Conservation (phyloP, 2,113 vertebrate species). For the Murina feae region DNA sequence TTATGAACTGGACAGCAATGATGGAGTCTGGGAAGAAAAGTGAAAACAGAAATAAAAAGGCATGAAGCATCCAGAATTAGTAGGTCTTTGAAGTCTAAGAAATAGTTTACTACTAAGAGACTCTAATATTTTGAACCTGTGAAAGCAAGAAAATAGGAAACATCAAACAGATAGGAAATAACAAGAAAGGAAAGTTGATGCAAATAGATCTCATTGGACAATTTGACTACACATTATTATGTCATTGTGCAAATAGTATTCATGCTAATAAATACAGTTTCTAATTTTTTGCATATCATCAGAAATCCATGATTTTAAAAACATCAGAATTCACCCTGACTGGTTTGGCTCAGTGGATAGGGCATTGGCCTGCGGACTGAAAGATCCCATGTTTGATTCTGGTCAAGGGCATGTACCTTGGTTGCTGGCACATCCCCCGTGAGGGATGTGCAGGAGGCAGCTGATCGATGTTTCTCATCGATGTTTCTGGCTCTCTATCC, state of each 20-base stretch:
- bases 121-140: background rate
- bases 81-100: background rate
- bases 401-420: too few species aligned
- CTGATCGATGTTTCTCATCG: too few species aligned
- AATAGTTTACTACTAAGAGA: background rate
- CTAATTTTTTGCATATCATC: background rate
- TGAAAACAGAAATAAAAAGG: background rate
- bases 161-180: background rate
- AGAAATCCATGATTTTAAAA: background rate
- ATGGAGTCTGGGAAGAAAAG: background rate
- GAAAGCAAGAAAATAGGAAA: background rate
- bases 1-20: background rate
- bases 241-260: background rate
- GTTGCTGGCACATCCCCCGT: too few species aligned
- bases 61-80: background rate
- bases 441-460: too few species aligned
- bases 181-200: background rate
- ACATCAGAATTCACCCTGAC: too few species aligned
- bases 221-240: background rate
- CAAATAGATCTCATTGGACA: background rate
- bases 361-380: too few species aligned
- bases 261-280: background rate
- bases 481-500: too few species aligned
- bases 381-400: too few species aligned
- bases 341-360: too few species aligned